Base-by-base conservation (phyloP, 2,797 vertebrate species). In the Lepus townsendii region DNA sequence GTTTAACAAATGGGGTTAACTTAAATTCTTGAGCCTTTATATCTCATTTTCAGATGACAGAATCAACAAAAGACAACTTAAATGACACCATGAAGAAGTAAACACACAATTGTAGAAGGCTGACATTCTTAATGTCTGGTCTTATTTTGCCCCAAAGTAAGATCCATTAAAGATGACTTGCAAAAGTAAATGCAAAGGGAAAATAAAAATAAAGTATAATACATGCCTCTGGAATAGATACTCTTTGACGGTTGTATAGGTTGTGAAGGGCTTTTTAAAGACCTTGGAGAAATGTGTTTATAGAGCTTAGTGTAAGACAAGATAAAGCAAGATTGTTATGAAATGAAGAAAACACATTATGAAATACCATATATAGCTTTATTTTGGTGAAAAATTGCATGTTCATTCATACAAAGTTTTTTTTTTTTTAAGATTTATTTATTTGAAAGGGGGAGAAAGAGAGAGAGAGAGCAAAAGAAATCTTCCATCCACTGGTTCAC, bases 291-390 rank as follows among this genome's bases (percentile, higher is more conserved):
- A 89, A 89, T 75, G 8, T 83, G 2, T 5, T 78, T 78, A 42
- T 50, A 83, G n/a, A 69, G n/a, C 2, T 90, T 20, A 79, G 3
- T 69, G 5, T 22, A 60, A 69, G 69, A 35, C 57, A 76, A 86
- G 12, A 65, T 75, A 83, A 78, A 62, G 62, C 69, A 42, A 27
- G 26, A 27, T 73, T 30, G 1, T 4, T 38, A 47, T n/a, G 32
- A 2, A 91, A 65, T 68, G 27, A 73, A 80, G 30, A 93, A 93
- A 89, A 5, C 5, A 65, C 68, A 20, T 35, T 73, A 89, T 89
- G 65, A 90, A 91, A 69, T 69, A 69, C 20, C 27, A 32, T 50
- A 1, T 73, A 47, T 14, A 87, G 5, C 69, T 86, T 73, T 42
- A 65, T 86, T 83, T 50, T 73, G 4, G 11, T 63, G 26, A 91